Base-by-base conservation (phyloP, 2,888 invertebrate genomes). In the Caenorhabditis uteleia region DNA sequence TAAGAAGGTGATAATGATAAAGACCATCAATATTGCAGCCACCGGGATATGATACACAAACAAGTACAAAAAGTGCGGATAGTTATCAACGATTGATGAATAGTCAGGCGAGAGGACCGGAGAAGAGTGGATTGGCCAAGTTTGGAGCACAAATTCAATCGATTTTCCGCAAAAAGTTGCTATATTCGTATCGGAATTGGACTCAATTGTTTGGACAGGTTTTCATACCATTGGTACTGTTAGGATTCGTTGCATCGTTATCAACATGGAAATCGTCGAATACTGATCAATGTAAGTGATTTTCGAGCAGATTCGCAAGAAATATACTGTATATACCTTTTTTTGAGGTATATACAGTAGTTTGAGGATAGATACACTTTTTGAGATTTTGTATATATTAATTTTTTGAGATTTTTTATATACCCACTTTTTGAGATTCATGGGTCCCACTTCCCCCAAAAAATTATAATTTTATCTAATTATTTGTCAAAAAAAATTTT, bases 151-250 rank as follows among this genome's bases (percentile, higher is more conserved):
- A 70, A 34, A 39, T 57, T 14, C 5, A 21, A n/a, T 39, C 67
- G 16, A 67, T 70, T 57, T 54, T 66, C 26, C 36, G 46, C 4
- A 66, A 66, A 33, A 58, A 66, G 25, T 21, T 47, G 2, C 39
- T 67, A 8, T 70, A 70, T 31, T 49, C 62, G 12, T 20, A 23
- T 5, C 26, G 66, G 20, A 66, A 70, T 33, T 55, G 53, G 62
- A 59, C 66, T 3, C 66, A 70, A 31, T 47, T 70, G 2, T 42
- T 66, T 26, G 62, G 58, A n/a, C 70, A 70, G 51, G 69, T 69
- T 12, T 5, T 54, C 18, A 34, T 67, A 36, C 70, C 70, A 12
- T 39, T 70, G 3, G 33, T 65, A 12, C 59, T 70, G 16, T 55
- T 70, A 23, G 53, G 51, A 3, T 38, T 67, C 14, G 54, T 70